Evolutionary conservation across 37 sponge, comb jelly and placozoan species (phyloP), one percentile per base, ranked within the genome.

Genomic region (Agelas oroides): DNA sequence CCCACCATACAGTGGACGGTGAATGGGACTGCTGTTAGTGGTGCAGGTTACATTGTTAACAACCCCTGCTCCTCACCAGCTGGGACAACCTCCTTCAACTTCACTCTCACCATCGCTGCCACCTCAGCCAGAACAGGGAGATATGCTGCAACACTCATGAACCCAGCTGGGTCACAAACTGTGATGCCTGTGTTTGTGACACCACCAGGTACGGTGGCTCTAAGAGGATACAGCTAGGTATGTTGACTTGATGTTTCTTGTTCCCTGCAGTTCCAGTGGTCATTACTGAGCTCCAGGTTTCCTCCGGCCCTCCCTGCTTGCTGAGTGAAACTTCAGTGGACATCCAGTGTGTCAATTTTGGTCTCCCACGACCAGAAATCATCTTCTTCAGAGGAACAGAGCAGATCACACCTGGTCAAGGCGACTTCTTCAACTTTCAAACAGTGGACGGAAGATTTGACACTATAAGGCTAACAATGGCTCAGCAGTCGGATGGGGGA

Each of bases 121-220:
- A 34, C 79, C 53, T 53, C 53, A 1, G 31, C 2, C 0, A 25
- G 21, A 16, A 73, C 65, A 34, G 80, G 87, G 2, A 46, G 1
- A 24, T 87, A 87, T 75, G n/a, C 40, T 65, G 87, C 87, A 16
- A 13, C 38, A 20, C 73, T 79, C 31, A 79, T 20, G 59, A 68
- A 53, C 53, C 8, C 39, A 35, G 52, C 69, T 67, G 38, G 20
- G 30, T 19, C 46, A 0, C 35, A 5, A 8, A 2, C 28, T 31
- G 35, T 30, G 13, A 39, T 73, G 19, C 1, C 18, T 0, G 15
- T 34, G 32, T 39, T 65, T 30, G 66, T 87, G 3, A 79, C 79
- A 60, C 25, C 57, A 66, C 61, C 69, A 72, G 73, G 83, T 82
- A 72, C 1, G 81, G n/a, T 19, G 46, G 46, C 46, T 46, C 46